These are phyloP conservation scores for Odontophorus gujanensis DNA, from an alignment of 2,113 vertebrate genomes.

Conservation along the genomic window DNA sequence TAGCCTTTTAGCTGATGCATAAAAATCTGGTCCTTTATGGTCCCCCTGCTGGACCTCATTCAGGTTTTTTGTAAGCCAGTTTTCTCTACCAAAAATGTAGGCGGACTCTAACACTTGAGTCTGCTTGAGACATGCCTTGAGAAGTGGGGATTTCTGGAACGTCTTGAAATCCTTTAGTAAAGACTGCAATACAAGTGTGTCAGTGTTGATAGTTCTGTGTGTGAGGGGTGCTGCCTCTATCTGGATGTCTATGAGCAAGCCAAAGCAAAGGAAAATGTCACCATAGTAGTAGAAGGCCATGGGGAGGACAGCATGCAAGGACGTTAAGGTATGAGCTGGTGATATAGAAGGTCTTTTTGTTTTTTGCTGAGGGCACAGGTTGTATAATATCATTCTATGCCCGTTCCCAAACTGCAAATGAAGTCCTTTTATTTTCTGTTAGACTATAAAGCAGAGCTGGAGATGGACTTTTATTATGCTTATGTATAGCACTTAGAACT, in stretches of 20 bases:
- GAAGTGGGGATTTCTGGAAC: background rate
- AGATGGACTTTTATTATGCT: slow-evolving; percentile 19
- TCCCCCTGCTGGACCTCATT: background rate
- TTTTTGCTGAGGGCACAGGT: background rate
- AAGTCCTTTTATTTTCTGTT: background rate
- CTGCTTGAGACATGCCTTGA: background rate
- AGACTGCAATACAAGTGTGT: background rate
- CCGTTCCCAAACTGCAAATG: background rate
- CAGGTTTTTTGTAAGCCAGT: background rate
- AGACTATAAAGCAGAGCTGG: background rate
- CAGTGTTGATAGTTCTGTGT: background rate
- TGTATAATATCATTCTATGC: background rate
- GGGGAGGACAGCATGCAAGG: background rate
- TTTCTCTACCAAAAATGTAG: background rate
- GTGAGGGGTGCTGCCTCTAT: background rate
- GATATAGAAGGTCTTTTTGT: background rate
- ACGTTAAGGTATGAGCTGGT: background rate
- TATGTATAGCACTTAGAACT: slow-evolving; percentile 26
- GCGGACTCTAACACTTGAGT: background rate
- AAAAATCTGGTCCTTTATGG: background rate
- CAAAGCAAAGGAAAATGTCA: background rate
- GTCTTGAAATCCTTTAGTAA: background rate
- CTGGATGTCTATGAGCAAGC: background rate
- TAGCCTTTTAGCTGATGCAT: background rate
- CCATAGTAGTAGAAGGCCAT: background rate